Percentiles rank a stretch among this genome's conserved stretches.
Evolutionary conservation across 2,113 vertebrate species (phyloP).

Genomic region (Rhea americana): DNA sequence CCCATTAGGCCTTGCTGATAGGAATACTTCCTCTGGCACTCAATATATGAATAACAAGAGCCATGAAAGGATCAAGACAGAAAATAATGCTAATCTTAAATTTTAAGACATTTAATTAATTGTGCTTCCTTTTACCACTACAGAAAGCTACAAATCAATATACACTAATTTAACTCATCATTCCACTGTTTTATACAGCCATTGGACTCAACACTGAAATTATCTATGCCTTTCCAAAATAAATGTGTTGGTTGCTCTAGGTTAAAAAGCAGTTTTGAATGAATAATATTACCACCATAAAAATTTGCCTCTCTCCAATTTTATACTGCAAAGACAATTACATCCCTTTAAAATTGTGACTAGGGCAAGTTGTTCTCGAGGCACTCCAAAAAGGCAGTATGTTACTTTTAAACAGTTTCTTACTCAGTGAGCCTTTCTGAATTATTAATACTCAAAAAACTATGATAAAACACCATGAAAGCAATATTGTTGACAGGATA

Average conservation of each 20-base stretch:
- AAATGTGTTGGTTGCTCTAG: neutral
- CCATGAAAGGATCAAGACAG: neutral
- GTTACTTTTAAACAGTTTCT: neutral
- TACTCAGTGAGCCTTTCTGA: neutral
- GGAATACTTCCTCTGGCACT: neutral
- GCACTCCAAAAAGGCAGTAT: slow-evolving; percentile 28
- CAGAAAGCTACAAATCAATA: slow-evolving; percentile 42
- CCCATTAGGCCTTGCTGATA: neutral
- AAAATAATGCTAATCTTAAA: neutral
- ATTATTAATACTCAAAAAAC: neutral
- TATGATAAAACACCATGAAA: neutral
- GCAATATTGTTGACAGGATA: neutral
- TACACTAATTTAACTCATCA: neutral
- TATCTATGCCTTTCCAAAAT: slow-evolving; percentile 17
- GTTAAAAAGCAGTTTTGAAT: neutral
- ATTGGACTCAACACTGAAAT: slow-evolving; percentile 3
- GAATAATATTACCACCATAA: neutral
- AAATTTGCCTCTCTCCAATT: neutral
- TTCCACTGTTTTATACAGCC: slow-evolving; percentile 33
- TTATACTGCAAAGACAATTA: neutral
- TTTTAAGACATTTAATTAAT: neutral
- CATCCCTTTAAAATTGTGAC: slow-evolving; percentile 27
- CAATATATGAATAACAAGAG: neutral
- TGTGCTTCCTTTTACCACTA: neutral
- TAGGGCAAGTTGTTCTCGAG: neutral